phyloP scores from a whole-genome alignment of 2,888 invertebrate species.

The Formica aserva region DNA sequence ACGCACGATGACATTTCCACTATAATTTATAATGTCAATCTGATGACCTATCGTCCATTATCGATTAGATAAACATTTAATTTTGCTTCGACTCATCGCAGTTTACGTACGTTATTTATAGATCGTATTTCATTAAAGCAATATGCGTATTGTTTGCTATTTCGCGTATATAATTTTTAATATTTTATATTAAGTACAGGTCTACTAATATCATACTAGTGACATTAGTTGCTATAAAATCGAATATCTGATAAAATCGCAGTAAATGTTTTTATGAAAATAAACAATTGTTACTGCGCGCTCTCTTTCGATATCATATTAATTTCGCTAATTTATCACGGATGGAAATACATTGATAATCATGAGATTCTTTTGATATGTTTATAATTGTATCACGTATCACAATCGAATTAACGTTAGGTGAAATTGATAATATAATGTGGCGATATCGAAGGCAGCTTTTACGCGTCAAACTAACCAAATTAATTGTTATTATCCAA shows the following conservation, averaged over 20 bases:
- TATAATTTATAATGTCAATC: constrained; percentile 32
- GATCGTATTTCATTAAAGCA: neutral
- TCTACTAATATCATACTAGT: neutral
- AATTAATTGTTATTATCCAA: constrained; percentile 27
- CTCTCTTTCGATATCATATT: neutral
- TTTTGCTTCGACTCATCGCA: neutral
- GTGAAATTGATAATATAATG: constrained; percentile 24
- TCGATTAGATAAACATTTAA: constrained; percentile 20
- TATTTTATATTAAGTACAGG: neutral
- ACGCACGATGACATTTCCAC: neutral
- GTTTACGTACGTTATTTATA: constrained; percentile 7
- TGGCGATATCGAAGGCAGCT: neutral
- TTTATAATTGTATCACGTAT: neutral
- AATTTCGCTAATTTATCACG: neutral
- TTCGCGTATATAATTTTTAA: neutral
- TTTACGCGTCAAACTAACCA: constrained; percentile 5
- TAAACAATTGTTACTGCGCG: neutral
- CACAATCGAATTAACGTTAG: neutral
- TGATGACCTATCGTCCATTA: constrained; percentile 27
- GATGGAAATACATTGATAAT: constrained; percentile 6
- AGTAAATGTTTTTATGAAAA: constrained; percentile 1
- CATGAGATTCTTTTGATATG: neutral
- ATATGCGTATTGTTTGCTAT: constrained; percentile 3
- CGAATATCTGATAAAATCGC: neutral
- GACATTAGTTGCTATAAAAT: neutral